Percentiles rank a stretch among this genome's conserved stretches.
phyloP scores from a whole-genome alignment of 2,797 vertebrate species.

The Chaetodon trifasciatus region DNA sequence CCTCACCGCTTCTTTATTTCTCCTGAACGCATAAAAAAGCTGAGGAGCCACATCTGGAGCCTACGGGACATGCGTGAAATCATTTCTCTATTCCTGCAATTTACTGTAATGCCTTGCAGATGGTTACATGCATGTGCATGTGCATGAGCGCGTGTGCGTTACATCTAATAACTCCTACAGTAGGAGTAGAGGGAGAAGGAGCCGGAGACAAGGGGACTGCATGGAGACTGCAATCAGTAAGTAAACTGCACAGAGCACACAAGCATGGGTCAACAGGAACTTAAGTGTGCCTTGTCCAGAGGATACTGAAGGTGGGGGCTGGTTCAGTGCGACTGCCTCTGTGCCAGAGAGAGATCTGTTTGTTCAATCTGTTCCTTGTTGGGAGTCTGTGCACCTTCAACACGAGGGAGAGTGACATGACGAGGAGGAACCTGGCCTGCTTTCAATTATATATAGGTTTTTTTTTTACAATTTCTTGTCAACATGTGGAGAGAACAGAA shows the following conservation, averaged over 20 bases:
- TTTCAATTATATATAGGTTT: slow-evolving; percentile 15
- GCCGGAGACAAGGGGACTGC: slow-evolving; percentile 34
- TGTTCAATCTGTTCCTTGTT: slow-evolving; percentile 42
- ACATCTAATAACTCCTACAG: slow-evolving; percentile 57
- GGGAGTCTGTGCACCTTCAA: slow-evolving; percentile 29
- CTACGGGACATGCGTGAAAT: slow-evolving; percentile 77
- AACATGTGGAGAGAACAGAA: slow-evolving; percentile 38
- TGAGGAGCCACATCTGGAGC: slow-evolving; percentile 72
- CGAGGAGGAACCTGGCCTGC: slow-evolving; percentile 33
- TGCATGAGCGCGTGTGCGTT: slow-evolving; percentile 14
- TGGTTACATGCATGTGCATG: slow-evolving; percentile 49
- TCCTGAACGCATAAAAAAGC: slow-evolving; percentile 54
- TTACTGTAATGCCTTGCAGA: slow-evolving; percentile 81
- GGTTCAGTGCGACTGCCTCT: slow-evolving; percentile 22
- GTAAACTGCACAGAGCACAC: slow-evolving; percentile 53
- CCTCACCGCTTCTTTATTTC: slow-evolving; percentile 36
- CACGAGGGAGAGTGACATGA: slow-evolving; percentile 33
- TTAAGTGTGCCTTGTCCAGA: slow-evolving; percentile 37
- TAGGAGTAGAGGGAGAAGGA: slow-evolving; percentile 42
- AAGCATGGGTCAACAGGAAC: slow-evolving; percentile 40
- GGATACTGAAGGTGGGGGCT: slow-evolving; percentile 28
- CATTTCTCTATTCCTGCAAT: slow-evolving; percentile 80
- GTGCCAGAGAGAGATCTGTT: slow-evolving; percentile 33
- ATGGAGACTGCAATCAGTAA: slow-evolving; percentile 60
- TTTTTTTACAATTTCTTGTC: slow-evolving; percentile 48